Conservation (phyloP, 1,140 invertebrate genomes). For the Rhopalosiphum padi region DNA sequence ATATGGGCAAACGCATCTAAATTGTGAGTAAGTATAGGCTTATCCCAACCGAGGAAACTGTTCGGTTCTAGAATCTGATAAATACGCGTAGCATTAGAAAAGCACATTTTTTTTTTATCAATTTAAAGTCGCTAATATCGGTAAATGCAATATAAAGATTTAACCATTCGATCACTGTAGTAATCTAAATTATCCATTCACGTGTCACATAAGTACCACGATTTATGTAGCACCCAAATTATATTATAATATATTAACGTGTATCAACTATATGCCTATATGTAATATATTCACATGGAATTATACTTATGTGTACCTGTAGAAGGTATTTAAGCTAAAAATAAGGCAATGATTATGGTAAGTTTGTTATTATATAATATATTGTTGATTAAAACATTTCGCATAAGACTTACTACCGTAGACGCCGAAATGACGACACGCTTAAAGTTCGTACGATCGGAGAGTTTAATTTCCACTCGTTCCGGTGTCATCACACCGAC, state of each 20-base stretch:
- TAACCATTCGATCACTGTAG: too few relatives aligned
- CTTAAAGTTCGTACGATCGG: neutral
- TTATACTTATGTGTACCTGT: too few relatives aligned
- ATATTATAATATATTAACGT: neutral
- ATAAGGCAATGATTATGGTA: neutral
- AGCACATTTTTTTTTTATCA: neutral
- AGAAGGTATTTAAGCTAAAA: neutral
- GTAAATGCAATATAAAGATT: neutral
- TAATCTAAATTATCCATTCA: too few relatives aligned
- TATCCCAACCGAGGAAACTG: neutral
- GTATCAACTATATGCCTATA: neutral
- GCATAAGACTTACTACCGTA: neutral
- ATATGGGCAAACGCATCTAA: constrained; percentile 14
- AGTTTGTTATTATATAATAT: neutral
- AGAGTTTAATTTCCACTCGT: neutral
- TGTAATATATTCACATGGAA: neutral
- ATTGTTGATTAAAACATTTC: neutral
- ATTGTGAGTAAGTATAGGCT: neutral
- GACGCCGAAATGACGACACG: neutral
- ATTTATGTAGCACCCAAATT: neutral
- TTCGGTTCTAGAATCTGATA: constrained; percentile 16
- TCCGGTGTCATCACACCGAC: neutral
- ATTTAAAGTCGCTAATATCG: neutral
- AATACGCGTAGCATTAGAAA: neutral
- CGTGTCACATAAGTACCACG: too few relatives aligned